phyloP scores from a whole-genome alignment of 2,113 vertebrate species.

The Gallinago paraguaiae region DNA sequence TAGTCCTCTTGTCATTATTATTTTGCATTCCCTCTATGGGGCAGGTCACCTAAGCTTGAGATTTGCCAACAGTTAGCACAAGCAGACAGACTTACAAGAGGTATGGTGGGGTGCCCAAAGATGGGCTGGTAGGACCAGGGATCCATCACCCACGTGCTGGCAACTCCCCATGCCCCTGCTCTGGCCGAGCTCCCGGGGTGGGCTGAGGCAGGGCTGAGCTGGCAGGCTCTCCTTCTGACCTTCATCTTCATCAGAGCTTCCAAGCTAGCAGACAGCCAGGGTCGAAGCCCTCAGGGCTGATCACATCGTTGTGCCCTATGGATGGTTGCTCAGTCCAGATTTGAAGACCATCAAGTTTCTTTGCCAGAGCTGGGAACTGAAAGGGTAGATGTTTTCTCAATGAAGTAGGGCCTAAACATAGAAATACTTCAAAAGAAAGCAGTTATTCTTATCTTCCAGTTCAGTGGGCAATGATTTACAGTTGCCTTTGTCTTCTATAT shows the following conservation, averaged over 20 bases:
- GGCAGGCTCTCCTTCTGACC: neutral
- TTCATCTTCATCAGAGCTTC: neutral
- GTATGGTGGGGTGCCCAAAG: neutral
- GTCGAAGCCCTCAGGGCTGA: neutral
- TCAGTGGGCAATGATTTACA: neutral
- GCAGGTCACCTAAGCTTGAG: no score
- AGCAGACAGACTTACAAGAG: neutral
- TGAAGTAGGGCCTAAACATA: neutral
- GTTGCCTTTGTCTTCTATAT: neutral
- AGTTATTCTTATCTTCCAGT: neutral
- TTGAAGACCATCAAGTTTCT: neutral
- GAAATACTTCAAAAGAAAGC: neutral
- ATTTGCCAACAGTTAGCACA: no score
- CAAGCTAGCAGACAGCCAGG: neutral
- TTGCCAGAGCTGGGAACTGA: neutral
- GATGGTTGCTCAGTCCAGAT: neutral
- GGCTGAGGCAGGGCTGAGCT: neutral
- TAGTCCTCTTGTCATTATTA: neutral
- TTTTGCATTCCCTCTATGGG: neutral
- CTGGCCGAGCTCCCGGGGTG: neutral
- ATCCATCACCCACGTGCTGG: fast-evolving
- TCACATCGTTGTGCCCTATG: neutral
- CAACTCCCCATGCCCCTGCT: neutral
- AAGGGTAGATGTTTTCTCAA: neutral
- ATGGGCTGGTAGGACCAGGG: neutral